Conservation (phyloP, 2,113 vertebrate species). For the Rousettus leschenaultii region DNA sequence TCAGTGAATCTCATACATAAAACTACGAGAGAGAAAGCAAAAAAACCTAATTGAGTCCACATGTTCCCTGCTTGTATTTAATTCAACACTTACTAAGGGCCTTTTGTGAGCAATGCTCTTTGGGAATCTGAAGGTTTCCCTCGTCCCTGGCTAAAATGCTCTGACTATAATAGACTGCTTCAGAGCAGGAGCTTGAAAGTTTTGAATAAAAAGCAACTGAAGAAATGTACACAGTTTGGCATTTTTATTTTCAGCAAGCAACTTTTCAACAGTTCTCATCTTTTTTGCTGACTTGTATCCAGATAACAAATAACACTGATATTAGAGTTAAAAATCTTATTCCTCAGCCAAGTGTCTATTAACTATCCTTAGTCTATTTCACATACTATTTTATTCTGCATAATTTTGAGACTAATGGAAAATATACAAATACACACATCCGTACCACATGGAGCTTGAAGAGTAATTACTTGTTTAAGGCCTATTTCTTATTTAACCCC, state of each 20-base stretch:
- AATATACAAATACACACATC: background rate
- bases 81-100: background rate
- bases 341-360: background rate
- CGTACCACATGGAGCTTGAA: background rate
- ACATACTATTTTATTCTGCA: background rate
- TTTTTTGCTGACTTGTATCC: background rate
- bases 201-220: background rate
- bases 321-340: constrained; percentile 5
- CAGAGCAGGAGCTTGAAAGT: background rate
- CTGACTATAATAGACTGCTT: background rate
- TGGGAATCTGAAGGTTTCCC: background rate
- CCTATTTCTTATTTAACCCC: background rate
- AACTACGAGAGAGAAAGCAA: background rate
- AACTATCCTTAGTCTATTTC: background rate
- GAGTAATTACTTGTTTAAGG: background rate
- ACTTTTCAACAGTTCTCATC: background rate
- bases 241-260: constrained; percentile 3
- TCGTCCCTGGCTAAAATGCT: background rate
- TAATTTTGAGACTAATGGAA: background rate
- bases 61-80: background rate
- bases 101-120: background rate
- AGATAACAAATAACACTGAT: background rate
- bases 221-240: background rate
- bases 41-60: background rate
- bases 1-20: background rate